Conservation (phyloP, 1,140 invertebrate genomes). For the Acromyrmex charruanus region DNA sequence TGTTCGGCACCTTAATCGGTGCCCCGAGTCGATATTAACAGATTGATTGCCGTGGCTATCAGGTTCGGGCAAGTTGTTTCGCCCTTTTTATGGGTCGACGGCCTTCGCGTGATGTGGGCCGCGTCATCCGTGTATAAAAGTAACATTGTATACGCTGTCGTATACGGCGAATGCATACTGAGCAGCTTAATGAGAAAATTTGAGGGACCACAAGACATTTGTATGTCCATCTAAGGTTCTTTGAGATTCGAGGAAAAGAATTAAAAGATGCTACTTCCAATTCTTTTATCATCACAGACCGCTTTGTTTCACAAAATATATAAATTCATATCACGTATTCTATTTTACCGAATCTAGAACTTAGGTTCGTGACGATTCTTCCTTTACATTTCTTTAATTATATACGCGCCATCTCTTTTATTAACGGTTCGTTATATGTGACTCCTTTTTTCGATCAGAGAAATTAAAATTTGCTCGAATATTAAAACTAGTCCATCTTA, state of each 20-base stretch:
- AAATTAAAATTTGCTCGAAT: conserved; percentile 1
- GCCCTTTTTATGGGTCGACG: conserved; percentile 62
- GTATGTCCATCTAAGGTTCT: neutral
- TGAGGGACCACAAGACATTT: neutral
- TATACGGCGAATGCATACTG: neutral
- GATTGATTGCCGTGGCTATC: conserved; percentile 61
- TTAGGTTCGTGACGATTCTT: neutral
- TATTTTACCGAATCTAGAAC: neutral
- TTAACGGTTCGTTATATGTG: neutral
- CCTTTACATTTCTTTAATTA: neutral
- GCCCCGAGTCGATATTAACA: conserved; percentile 56
- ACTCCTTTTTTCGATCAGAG: neutral
- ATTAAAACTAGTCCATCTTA: conserved; percentile 9
- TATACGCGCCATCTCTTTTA: neutral
- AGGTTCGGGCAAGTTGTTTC: conserved; percentile 53
- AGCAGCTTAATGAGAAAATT: conserved; percentile 35
- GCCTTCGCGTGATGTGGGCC: conserved; percentile 62
- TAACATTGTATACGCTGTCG: conserved; percentile 44
- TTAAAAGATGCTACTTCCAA: neutral
- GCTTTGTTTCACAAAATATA: neutral
- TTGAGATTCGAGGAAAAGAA: neutral
- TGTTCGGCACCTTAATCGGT: conserved; percentile 55
- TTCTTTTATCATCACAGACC: neutral
- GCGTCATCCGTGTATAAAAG: conserved; percentile 58
- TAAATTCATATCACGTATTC: neutral